Percentiles rank a stretch among this genome's conserved stretches.
Conservation (phyloP, 2,113 vertebrate species). For the Ciconia boyciana region DNA sequence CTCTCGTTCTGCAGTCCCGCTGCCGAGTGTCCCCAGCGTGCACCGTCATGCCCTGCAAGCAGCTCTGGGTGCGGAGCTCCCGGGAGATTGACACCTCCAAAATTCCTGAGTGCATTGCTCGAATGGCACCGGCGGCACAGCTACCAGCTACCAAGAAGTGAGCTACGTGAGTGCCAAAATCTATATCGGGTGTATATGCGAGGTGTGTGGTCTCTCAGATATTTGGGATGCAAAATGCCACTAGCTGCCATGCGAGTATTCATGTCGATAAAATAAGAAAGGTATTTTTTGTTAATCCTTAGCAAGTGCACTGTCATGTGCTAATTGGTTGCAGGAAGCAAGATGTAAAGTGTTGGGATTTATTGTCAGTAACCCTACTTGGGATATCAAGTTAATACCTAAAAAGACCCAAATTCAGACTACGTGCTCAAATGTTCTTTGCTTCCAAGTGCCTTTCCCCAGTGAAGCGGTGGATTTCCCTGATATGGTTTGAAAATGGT, state of each 20-base stretch:
- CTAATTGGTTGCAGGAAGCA: neutral
- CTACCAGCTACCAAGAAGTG: neutral
- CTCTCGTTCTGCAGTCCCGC: neutral
- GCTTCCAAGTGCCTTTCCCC: neutral
- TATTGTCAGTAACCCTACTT: neutral
- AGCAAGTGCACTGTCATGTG: neutral
- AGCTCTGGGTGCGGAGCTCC: neutral
- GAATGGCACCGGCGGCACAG: neutral
- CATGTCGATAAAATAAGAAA: neutral
- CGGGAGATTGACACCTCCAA: neutral
- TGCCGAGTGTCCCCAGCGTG: neutral
- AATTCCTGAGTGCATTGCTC: neutral
- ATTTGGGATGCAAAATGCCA: neutral
- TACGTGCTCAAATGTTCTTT: neutral
- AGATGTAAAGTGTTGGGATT: neutral
- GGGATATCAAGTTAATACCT: neutral
- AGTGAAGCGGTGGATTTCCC: neutral
- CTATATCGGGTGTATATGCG: rapidly evolving
- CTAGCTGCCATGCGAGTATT: neutral
- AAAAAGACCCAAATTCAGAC: neutral
- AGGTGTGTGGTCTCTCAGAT: slow-evolving; percentile 10
- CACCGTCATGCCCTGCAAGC: neutral
- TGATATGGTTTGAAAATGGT: neutral
- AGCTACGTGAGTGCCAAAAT: neutral
- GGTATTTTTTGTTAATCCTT: neutral